Base-by-base conservation (phyloP, 2,888 invertebrate species). In the Leucozona laternaria region DNA sequence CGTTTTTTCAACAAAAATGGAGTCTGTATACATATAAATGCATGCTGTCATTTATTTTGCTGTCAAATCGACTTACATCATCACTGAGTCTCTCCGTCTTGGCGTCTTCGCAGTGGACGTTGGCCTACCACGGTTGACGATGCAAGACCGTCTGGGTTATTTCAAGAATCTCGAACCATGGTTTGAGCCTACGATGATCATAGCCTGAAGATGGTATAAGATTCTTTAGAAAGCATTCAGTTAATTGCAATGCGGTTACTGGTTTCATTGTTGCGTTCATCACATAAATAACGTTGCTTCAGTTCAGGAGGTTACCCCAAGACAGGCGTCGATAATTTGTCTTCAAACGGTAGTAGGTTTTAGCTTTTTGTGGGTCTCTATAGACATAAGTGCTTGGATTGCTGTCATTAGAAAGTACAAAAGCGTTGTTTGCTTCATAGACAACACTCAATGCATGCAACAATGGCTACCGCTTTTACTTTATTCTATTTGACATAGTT, bases 21-120 rank as follows among this genome's bases (percentile, higher is more conserved):
- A 55, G 55, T 78, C 48, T 78, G 72, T 62, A 77, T 20, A 48
- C 34, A 66, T 62, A 77, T 20, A 48, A 48, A 66, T 31, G 66
- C 45, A 43, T 28, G 77, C 60, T 78, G 82, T 82, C 81, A 86
- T 86, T 86, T 78, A 78, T 86, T 80, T 82, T 45, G 62, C 85
- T 71, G 81, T 81, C 85, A 86, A 78, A 78, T 73, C 50, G 68
- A 58, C 85, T 86, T 82, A 81, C 77, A 77, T 85, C 85, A 73
- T 58, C 76, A 68, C 48, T 57, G 70, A n/a, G 71, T 20, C 22
- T 22, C 22, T 31, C 11, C 8, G 22, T 62, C 45, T 43, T 71
- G 25, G 53, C 25, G 25, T 53, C 50, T 53, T 50, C 5, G 20
- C 3, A 13, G 22, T 28, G 50, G 22, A 53, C 13, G 50, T 1